Evolutionary conservation across 1,140 invertebrate genomes (phyloP), one percentile per base, ranked within the genome.

Genomic region (Tetragnatha versicolor): DNA sequence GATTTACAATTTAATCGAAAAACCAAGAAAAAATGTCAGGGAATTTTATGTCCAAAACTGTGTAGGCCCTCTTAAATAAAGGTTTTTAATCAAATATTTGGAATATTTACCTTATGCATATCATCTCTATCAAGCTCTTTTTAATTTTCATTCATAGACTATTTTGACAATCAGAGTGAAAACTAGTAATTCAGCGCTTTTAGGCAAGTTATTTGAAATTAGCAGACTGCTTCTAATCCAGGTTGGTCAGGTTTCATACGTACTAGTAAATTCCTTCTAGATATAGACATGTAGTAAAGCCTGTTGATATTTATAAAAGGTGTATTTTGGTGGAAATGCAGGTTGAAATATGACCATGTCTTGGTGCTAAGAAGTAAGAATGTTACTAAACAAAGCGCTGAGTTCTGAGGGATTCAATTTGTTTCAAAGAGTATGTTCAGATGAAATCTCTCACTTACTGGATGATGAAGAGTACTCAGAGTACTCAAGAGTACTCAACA

Each of bases 141-240:
- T 66, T 75, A 61, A 61, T 61, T 49, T 45, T 42, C 10, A 45
- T 63, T 35, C 20, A 51, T 77, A 77, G 73, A 63, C 60, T 65
- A 77, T 77, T 77, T 77, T 77, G 73, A 77, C 73, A 77, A 77
- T 77, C 73, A 77, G 73, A 27, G 31, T 66, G 58, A 77, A 10
- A 31, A 22, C 33, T 49, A 51, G 68, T 10, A 22, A 12, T 37
- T 14, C 12, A 17, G 45, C 10, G 60, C 60, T 77, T 66, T 55
- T 77, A 75, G 55, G 14, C 25, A 12, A 63, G 58, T 45, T 20
- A 37, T 31, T 55, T 31, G 10, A 27, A 75, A 37, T n/a, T 75
- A 70, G 49, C 68, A n/a, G 14, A 55, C 49, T n/a, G 35, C 51
- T 35, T 70, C 31, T 66, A 31, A 47, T 66, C 25, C 27, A 42